Conservation (phyloP, 2,797 vertebrate genomes). For the Lagorchestes hirsutus region DNA sequence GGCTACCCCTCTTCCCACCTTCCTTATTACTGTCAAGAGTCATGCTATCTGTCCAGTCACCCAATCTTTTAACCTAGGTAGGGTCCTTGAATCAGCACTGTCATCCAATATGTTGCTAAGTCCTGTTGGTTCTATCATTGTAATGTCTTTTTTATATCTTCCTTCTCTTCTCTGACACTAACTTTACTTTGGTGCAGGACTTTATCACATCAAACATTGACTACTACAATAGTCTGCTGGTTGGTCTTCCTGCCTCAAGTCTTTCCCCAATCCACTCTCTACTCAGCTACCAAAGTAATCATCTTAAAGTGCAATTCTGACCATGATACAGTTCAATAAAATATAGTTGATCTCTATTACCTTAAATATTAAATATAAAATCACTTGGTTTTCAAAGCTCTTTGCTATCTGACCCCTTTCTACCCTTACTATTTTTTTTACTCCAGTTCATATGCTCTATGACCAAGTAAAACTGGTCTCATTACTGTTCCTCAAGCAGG, state of each 20-base stretch:
- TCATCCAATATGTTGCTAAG: neutral
- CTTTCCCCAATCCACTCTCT: neutral
- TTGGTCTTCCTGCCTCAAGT: neutral
- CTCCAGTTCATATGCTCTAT: neutral
- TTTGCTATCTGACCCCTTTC: neutral
- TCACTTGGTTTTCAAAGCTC: neutral
- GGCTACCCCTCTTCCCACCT: neutral
- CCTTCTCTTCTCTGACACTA: neutral
- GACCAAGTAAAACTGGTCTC: neutral
- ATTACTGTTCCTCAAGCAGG: neutral
- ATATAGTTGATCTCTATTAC: neutral
- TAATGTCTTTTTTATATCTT: neutral
- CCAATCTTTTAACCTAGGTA: neutral
- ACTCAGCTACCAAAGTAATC: neutral
- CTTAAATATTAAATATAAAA: neutral
- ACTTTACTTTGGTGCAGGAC: neutral
- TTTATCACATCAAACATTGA: neutral
- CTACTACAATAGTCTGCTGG: neutral
- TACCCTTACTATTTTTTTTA: neutral
- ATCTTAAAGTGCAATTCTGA: neutral
- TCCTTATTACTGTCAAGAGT: no score
- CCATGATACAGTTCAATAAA: neutral
- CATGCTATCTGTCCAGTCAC: no score
- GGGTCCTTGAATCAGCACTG: neutral
- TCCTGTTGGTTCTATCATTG: neutral